Conservation (phyloP, 2,113 vertebrate genomes). For the Chitala chitala region DNA sequence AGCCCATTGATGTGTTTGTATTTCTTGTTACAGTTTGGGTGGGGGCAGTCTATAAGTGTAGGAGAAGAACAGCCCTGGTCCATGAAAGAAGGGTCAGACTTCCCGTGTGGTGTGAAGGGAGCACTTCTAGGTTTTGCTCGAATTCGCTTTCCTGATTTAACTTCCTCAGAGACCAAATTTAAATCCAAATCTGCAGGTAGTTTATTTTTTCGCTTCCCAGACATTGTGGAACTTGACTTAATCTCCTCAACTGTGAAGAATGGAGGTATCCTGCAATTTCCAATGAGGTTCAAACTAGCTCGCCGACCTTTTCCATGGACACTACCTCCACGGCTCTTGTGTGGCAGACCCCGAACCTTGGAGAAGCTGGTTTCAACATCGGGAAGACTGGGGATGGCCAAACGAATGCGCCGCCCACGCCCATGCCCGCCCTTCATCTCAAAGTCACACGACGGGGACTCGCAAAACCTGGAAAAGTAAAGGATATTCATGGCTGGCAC, state of each 20-base stretch:
- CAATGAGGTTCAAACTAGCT: slow-evolving; percentile 82
- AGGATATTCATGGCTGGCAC: not conserved
- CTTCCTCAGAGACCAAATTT: slow-evolving; percentile 79
- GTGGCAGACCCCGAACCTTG: slow-evolving; percentile 82
- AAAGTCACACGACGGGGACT: slow-evolving; percentile 90
- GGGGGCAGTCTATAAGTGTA: slow-evolving; percentile 93
- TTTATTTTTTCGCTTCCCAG: slow-evolving; percentile 87
- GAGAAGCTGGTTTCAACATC: slow-evolving; percentile 68
- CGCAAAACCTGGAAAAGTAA: slow-evolving; percentile 78
- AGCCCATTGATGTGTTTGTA: slow-evolving; percentile 99
- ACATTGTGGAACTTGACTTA: slow-evolving; percentile 75
- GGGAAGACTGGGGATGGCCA: slow-evolving; percentile 67
- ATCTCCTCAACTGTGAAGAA: slow-evolving; percentile 86
- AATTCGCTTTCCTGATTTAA: slow-evolving; percentile 82
- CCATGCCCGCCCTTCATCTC: slow-evolving; percentile 88
- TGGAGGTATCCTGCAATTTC: slow-evolving; percentile 77
- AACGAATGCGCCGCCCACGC: slow-evolving; percentile 83
- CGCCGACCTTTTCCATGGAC: slow-evolving; percentile 86
- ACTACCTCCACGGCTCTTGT: slow-evolving; percentile 82
- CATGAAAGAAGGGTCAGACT: slow-evolving; percentile 80
- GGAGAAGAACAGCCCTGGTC: slow-evolving; percentile 90
- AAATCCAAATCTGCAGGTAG: slow-evolving; percentile 86
- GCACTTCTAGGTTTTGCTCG: slow-evolving; percentile 92
- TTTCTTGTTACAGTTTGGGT: slow-evolving; percentile 98
- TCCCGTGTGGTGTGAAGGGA: slow-evolving; percentile 89